phyloP scores from a whole-genome alignment of 2,113 vertebrate genomes.

The Gadus chalcogrammus region DNA sequence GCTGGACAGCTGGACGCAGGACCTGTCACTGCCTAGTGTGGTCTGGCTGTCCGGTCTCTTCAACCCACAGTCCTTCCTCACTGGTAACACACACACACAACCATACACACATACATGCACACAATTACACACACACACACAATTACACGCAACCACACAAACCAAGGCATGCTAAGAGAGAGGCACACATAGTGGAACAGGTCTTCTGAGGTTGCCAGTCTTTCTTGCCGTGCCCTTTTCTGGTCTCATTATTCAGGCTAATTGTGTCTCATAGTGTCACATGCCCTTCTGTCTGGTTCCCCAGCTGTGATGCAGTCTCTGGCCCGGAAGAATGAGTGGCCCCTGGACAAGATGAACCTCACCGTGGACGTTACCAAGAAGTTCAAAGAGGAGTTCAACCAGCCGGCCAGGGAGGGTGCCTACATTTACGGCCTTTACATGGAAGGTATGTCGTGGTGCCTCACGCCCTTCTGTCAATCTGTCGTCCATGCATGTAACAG shows the following conservation, averaged over 20 bases:
- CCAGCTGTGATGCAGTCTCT: constrained; percentile 74
- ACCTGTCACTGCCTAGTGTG: constrained; percentile 82
- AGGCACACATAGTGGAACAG: no score
- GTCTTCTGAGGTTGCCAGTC: no score
- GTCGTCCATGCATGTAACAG: no score
- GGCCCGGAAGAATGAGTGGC: constrained; percentile 80
- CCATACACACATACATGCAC: constrained; percentile 7
- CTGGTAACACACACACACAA: constrained; percentile 75
- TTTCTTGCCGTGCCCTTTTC: background rate
- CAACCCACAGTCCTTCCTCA: constrained; percentile 95
- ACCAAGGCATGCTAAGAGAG: no score
- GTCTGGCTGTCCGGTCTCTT: constrained; percentile 92
- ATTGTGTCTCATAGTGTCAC: background rate
- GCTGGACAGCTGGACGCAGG: constrained; percentile 79
- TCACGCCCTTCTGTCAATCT: no score
- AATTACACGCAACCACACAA: no score
- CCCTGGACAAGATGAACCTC: constrained; percentile 76
- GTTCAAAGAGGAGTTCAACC: constrained; percentile 78
- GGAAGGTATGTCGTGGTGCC: constrained; percentile 57
- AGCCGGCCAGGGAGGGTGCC: constrained; percentile 71
- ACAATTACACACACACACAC: background rate
- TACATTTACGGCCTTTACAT: constrained; percentile 71
- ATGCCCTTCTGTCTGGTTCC: constrained; percentile 4
- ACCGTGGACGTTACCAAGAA: constrained; percentile 75
- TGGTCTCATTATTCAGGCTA: no score